A percentile compares a stretch with the other conserved stretches of the same genome.
Evolutionary conservation across 2,113 vertebrate genomes (phyloP).

Genomic region (Tapirus terrestris): DNA sequence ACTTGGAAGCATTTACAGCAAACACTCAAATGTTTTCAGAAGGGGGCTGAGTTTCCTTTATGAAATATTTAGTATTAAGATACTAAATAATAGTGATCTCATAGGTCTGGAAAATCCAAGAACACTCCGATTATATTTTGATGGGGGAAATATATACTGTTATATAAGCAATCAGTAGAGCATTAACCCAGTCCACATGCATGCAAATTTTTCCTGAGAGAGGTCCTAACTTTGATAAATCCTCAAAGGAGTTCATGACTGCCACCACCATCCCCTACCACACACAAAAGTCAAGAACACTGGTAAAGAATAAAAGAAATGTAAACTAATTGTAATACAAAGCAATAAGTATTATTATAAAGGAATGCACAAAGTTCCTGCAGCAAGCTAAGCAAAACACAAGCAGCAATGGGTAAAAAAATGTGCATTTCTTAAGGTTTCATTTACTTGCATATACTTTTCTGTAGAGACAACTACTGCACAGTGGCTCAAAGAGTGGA

Average conservation of each 20-base stretch:
- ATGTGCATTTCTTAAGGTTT: not conserved
- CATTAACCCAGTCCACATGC: not conserved
- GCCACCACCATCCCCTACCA: not conserved
- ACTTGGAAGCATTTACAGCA: constrained; percentile 1
- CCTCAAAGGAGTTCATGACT: not conserved
- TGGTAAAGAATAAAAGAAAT: not conserved
- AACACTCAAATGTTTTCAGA: not conserved
- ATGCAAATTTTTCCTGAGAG: not conserved
- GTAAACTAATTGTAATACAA: not conserved
- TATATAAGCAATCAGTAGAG: not conserved
- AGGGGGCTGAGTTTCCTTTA: not conserved
- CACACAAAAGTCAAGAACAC: not conserved
- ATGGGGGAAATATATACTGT: not conserved
- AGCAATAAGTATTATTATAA: not conserved
- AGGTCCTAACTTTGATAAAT: not conserved
- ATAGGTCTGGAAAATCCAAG: not conserved
- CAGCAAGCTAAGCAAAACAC: not conserved
- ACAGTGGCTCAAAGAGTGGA: not conserved
- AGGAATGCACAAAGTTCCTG: not conserved
- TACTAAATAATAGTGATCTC: not conserved
- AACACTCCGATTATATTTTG: not conserved
- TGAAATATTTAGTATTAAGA: not conserved
- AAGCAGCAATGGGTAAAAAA: not conserved
- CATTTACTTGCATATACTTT: not conserved
- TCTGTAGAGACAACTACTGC: not conserved